Evolutionary conservation across 2,113 vertebrate genomes (phyloP).

Genomic region (Mesembrinibis cayennensis): DNA sequence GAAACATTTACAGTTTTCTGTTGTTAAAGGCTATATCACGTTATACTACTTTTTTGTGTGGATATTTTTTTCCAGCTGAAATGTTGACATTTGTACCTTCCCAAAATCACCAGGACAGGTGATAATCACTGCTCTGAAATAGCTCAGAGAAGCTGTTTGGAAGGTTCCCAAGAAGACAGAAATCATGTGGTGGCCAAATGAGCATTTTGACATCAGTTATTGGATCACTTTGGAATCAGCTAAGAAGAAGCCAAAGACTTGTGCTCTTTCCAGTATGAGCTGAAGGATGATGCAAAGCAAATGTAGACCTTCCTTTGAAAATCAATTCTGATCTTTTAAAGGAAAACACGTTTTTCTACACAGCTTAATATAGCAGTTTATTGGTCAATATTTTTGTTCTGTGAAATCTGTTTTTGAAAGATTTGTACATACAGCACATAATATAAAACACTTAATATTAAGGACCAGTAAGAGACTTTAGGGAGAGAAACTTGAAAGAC

Average conservation of each 20-base stretch:
- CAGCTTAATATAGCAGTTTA: neutral
- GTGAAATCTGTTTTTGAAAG: neutral
- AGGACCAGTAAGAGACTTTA: neutral
- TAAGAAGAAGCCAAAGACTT: conserved; percentile 32
- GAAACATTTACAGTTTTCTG: neutral
- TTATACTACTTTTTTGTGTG: neutral
- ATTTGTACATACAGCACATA: neutral
- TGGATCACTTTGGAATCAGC: conserved; percentile 8
- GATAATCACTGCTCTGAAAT: conserved; percentile 31
- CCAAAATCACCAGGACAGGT: conserved; percentile 7
- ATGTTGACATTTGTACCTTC: neutral
- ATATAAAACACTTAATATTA: neutral
- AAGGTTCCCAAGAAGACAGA: conserved; percentile 7
- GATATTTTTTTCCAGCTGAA: neutral
- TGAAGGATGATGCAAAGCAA: conserved; percentile 48
- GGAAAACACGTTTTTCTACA: neutral
- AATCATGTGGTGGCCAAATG: conserved; percentile 33
- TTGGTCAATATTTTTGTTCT: neutral
- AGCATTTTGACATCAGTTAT: conserved; percentile 33
- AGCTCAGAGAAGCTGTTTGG: conserved; percentile 11
- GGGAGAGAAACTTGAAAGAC: neutral
- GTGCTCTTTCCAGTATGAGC: conserved; percentile 6
- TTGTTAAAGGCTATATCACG: neutral
- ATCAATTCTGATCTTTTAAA: neutral
- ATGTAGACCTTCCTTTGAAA: conserved; percentile 27